phyloP scores from a whole-genome alignment of 2,797 vertebrate genomes.

The Pristis pectinata region DNA sequence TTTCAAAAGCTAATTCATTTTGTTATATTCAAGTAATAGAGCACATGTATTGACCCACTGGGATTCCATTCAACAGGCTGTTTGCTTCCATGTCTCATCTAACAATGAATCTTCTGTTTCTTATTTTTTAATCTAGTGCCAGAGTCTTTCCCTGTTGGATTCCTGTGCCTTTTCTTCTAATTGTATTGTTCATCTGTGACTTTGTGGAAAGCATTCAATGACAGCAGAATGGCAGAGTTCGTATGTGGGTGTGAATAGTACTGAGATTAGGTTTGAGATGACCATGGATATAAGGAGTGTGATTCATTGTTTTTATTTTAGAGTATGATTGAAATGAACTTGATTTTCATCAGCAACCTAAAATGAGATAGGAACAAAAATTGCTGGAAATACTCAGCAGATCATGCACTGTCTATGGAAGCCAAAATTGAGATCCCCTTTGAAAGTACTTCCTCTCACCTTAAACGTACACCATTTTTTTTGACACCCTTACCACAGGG shows the following conservation, averaged over 20 bases:
- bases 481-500: too few relatives aligned
- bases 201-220: background rate
- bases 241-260: background rate
- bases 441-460: too few relatives aligned
- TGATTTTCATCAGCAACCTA: background rate
- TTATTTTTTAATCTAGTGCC: constrained; percentile 1
- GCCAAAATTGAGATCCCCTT: background rate
- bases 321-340: background rate
- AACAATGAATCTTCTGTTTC: background rate
- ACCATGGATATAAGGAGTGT: background rate
- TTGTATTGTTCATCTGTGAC: background rate
- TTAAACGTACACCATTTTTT: too few relatives aligned
- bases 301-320: background rate
- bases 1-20: background rate
- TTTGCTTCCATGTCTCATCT: background rate
- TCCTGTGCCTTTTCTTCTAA: background rate
- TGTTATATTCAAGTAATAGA: background rate
- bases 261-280: background rate
- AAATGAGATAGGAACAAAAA: background rate
- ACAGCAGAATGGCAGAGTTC: background rate
- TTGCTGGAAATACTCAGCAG: background rate
- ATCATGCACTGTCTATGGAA: background rate
- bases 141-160: background rate
- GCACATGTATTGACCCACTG: background rate
- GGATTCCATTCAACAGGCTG: background rate